These are phyloP conservation scores for Centropyge bicolor DNA, from an alignment of 2,797 vertebrate genomes.

Conservation along the genomic window DNA sequence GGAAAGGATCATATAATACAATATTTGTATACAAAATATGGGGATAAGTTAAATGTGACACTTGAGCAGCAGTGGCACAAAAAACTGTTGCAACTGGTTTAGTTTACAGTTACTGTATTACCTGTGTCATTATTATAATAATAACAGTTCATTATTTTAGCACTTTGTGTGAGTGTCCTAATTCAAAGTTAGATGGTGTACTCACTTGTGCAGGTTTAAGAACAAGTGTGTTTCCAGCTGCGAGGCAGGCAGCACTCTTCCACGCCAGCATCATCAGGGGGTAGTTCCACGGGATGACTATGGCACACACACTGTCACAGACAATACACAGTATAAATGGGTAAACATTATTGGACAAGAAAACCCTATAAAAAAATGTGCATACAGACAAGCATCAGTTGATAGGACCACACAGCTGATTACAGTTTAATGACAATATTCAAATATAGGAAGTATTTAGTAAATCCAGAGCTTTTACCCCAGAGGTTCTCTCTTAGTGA, in stretches of 20 bases:
- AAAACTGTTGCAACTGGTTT: too few species aligned
- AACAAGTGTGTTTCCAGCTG: conserved; percentile 95
- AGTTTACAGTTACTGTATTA: not conserved
- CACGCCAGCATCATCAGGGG: conserved; percentile 99
- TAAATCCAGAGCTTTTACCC: conserved; percentile 85
- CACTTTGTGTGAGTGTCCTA: not conserved
- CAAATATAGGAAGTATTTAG: not conserved
- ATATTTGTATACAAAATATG: too few species aligned
- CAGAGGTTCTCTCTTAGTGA: conserved; percentile 95
- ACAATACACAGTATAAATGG: not conserved
- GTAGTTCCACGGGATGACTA: conserved; percentile 98
- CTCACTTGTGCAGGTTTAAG: conserved; percentile 96
- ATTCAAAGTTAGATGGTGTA: not conserved
- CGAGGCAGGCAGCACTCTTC: conserved; percentile 96
- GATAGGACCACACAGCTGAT: too few species aligned
- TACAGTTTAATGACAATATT: not conserved
- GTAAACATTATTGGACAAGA: not conserved
- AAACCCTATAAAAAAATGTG: not conserved
- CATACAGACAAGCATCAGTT: not conserved
- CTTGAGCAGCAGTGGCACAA: not conserved
- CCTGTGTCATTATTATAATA: not conserved
- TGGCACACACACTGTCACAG: conserved; percentile 92
- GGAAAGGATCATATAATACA: not conserved
- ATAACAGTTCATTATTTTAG: not conserved
- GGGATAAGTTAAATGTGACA: not conserved